phyloP scores from a whole-genome alignment of 2,888 invertebrate species.

The Meandrusa payeni region DNA sequence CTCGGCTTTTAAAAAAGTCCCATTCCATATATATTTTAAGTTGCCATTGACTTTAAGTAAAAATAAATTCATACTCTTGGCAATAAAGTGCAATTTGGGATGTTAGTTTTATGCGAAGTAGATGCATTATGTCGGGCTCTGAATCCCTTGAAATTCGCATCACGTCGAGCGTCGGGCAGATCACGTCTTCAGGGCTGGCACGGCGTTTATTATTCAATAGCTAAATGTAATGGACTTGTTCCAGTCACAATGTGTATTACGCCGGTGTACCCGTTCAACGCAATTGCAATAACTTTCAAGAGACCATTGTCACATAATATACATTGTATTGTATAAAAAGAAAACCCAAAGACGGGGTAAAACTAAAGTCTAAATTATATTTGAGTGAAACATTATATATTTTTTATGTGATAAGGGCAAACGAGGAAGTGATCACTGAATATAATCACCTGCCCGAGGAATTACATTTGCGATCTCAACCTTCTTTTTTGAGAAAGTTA shows the following conservation, averaged over 20 bases:
- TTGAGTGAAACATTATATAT: too few species aligned
- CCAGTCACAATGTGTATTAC: slow-evolving; percentile 35
- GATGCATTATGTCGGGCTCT: slow-evolving; percentile 38
- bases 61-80: slow-evolving; percentile 36
- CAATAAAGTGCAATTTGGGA: slow-evolving; percentile 53
- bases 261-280: slow-evolving; percentile 25
- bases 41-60: slow-evolving; percentile 38
- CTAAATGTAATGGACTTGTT: slow-evolving; percentile 63
- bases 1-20: slow-evolving; percentile 53
- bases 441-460: too few species aligned
- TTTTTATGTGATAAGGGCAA: too few species aligned
- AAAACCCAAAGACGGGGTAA: too few species aligned
- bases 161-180: slow-evolving; percentile 51
- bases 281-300: slow-evolving; percentile 29
- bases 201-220: slow-evolving; percentile 68
- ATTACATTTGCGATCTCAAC: too few species aligned
- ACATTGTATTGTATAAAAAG: too few species aligned
- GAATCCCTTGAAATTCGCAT: slow-evolving; percentile 44
- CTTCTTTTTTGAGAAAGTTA: too few species aligned
- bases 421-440: too few species aligned
- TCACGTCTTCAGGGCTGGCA: slow-evolving; percentile 50
- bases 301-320: neutral
- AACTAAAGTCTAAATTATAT: too few species aligned
- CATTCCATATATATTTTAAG: slow-evolving; percentile 33
- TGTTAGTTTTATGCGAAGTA: slow-evolving; percentile 36